These are phyloP conservation scores for Uropetala carovei DNA, from an alignment of 2,888 invertebrate genomes.

Conservation along the genomic window DNA sequence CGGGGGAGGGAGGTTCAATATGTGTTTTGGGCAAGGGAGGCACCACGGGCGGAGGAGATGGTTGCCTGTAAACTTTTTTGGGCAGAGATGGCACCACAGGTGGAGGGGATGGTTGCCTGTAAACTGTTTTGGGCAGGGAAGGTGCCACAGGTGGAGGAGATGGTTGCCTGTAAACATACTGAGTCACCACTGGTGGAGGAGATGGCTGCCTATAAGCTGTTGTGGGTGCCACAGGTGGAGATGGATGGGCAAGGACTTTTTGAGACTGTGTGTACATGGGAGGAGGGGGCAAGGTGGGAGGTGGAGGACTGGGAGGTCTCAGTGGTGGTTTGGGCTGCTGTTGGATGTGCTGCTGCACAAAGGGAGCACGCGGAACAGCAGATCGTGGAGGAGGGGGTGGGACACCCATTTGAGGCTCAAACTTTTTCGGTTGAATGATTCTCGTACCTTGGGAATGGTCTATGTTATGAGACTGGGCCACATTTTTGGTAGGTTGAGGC, in stretches of 20 bases:
- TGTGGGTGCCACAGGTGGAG: slow-evolving; percentile 67
- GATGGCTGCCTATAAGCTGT: slow-evolving; percentile 70
- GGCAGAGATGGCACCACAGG: slow-evolving; percentile 3
- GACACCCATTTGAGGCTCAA: slow-evolving; percentile 72
- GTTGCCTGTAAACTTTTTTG: neutral
- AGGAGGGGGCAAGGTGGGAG: slow-evolving; percentile 57
- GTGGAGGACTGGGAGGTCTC: slow-evolving; percentile 66
- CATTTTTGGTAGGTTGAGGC: neutral
- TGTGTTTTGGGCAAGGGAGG: slow-evolving; percentile 22
- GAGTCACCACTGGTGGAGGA: slow-evolving; percentile 74
- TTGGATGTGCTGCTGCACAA: slow-evolving; percentile 19
- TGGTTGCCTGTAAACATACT: slow-evolving; percentile 71
- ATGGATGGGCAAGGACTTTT: neutral
- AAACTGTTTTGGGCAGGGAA: slow-evolving; percentile 74
- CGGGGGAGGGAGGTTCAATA: slow-evolving; percentile 43
- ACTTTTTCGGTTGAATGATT: neutral
- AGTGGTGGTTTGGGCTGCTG: slow-evolving; percentile 66
- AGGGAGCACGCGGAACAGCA: slow-evolving; percentile 54
- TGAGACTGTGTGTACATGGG: neutral
- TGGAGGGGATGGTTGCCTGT: slow-evolving; percentile 12
- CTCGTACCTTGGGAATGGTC: neutral
- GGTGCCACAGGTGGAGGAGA: neutral
- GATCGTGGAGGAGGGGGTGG: slow-evolving; percentile 66
- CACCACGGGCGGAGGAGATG: slow-evolving; percentile 2
- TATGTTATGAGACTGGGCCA: neutral